These are phyloP conservation scores for Drosophila anceps DNA, from an alignment of 2,888 invertebrate species.

Conservation along the genomic window DNA sequence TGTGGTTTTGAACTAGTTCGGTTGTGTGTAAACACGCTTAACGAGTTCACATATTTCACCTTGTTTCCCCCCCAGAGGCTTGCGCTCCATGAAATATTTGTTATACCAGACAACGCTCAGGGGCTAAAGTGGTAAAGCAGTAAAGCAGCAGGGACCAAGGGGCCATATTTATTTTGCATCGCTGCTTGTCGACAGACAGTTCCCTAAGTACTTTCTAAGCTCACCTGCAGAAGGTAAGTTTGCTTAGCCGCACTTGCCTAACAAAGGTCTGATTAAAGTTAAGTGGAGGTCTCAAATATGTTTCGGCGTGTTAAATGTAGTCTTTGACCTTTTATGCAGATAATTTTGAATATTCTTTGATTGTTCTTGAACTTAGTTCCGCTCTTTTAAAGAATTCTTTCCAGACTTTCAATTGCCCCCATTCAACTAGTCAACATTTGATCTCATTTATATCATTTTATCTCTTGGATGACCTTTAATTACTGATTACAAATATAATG, in stretches of 20 bases:
- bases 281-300: not conserved
- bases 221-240: not conserved
- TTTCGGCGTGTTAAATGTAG: not conserved
- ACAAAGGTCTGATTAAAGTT: not conserved
- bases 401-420: not conserved
- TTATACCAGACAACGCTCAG: conserved; percentile 5
- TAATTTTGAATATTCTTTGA: too few species aligned
- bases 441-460: too few species aligned
- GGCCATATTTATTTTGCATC: conserved; percentile 24
- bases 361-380: not conserved
- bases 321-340: not conserved
- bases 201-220: not conserved
- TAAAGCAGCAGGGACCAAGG: conserved; percentile 2
- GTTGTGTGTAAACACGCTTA: conserved; percentile 30
- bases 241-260: not conserved
- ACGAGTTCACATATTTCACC: conserved; percentile 51
- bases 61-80: conserved; percentile 6
- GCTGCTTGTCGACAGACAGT: not conserved
- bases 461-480: not conserved
- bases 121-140: conserved; percentile 30
- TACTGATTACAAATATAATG: not conserved
- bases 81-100: conserved; percentile 2
- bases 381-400: too few species aligned
- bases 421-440: too few species aligned
- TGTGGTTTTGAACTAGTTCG: conserved; percentile 4